Conservation (phyloP, 2,113 vertebrate species). For the Daphoenositta chrysoptera region DNA sequence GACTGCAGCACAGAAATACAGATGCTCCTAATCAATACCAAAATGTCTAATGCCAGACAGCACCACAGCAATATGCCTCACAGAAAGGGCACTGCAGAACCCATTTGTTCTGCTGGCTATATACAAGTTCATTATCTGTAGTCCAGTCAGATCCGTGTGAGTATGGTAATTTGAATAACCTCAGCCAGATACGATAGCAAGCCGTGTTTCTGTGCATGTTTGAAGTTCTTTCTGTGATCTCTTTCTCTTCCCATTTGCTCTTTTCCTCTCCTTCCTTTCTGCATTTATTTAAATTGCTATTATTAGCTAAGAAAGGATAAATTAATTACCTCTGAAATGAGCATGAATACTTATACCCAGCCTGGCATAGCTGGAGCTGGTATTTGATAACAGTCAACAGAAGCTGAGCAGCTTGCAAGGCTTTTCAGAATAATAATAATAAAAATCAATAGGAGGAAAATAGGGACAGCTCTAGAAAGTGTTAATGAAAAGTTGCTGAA, state of each 20-base stretch:
- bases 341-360: not conserved
- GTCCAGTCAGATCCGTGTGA: slow-evolving; percentile 22
- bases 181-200: not conserved
- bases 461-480: not conserved
- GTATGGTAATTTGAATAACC: slow-evolving; percentile 21
- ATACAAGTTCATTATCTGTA: slow-evolving; percentile 9
- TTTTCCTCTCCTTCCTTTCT: not conserved
- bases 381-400: slow-evolving; percentile 10
- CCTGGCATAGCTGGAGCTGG: not conserved
- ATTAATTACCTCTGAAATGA: slow-evolving; percentile 31
- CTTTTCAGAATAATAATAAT: slow-evolving; percentile 16
- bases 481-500: slow-evolving; percentile 54
- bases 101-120: slow-evolving; percentile 25
- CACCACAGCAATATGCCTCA: not conserved
- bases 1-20: slow-evolving; percentile 22
- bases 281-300: not conserved
- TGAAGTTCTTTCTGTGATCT: not conserved
- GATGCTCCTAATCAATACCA: not conserved
- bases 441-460: slow-evolving; percentile 37
- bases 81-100: slow-evolving; percentile 25
- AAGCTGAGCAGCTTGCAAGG: not conserved
- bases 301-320: slow-evolving; percentile 14
- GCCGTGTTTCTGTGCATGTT: not conserved
- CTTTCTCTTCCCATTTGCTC: not conserved
- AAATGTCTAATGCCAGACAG: not conserved